Evolutionary conservation across 2,113 vertebrate species (phyloP).

Genomic region (Athene noctua): DNA sequence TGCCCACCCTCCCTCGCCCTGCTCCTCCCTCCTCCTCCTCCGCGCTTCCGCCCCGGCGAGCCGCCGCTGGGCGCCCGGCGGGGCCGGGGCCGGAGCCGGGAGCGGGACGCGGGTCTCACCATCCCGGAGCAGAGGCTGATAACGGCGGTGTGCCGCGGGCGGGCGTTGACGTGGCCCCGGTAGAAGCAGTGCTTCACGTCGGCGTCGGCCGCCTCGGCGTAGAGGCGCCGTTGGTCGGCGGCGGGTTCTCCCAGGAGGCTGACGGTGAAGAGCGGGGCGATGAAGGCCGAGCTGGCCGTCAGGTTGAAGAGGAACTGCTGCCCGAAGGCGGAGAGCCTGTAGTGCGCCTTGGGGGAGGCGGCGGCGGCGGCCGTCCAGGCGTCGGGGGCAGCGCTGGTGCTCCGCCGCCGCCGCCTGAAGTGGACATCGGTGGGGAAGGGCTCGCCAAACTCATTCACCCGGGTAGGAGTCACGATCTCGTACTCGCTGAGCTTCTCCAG

Average conservation of each 20-base stretch:
- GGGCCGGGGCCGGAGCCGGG: not conserved
- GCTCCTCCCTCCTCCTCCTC: not conserved
- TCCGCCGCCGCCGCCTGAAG: slow-evolving; percentile 92
- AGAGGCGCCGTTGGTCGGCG: slow-evolving; percentile 78
- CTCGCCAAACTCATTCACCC: slow-evolving; percentile 90
- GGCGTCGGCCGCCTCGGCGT: slow-evolving; percentile 78
- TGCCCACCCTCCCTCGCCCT: not conserved
- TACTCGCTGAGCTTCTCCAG: slow-evolving; percentile 82
- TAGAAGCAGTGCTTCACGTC: slow-evolving; percentile 96
- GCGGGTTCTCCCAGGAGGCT: slow-evolving; percentile 83
- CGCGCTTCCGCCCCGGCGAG: not conserved
- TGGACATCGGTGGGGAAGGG: slow-evolving; percentile 85
- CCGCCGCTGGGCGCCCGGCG: not conserved
- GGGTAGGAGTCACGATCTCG: slow-evolving; percentile 90
- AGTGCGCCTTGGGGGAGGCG: slow-evolving; percentile 78
- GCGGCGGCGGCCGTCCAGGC: slow-evolving; percentile 77
- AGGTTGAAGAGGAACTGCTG: slow-evolving; percentile 92
- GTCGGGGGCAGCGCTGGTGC: slow-evolving; percentile 76
- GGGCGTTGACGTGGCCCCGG: slow-evolving; percentile 91
- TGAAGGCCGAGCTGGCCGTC: slow-evolving; percentile 92
- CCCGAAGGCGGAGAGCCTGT: slow-evolving; percentile 92
- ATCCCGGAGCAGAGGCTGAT: slow-evolving; percentile 98
- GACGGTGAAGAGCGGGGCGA: slow-evolving; percentile 94
- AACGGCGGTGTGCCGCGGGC: slow-evolving; percentile 87
- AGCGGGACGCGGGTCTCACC: slow-evolving; percentile 86